Conservation (phyloP, 1,140 invertebrate genomes). For the Calliopsis andreniformis region DNA sequence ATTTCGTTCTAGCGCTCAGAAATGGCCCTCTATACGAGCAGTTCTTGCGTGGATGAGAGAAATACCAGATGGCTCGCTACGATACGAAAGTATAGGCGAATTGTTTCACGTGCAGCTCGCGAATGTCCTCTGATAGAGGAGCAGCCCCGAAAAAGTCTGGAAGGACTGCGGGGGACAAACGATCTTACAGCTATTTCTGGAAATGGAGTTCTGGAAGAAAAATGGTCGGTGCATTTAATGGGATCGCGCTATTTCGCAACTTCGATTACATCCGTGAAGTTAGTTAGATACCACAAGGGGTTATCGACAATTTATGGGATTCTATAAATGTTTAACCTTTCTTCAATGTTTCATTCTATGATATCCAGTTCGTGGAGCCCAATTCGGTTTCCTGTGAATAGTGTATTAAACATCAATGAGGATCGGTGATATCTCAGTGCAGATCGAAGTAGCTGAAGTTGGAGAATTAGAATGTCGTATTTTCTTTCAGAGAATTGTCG, state of each 20-base stretch:
- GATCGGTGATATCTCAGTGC: no score
- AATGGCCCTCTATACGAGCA: conserved; percentile 18
- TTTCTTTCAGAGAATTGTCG: no score
- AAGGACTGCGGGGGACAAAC: background rate
- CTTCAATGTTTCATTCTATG: background rate
- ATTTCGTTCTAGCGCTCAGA: conserved; percentile 21
- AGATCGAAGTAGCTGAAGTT: no score
- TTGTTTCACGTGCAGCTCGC: conserved; percentile 43
- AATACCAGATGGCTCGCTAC: conserved; percentile 27
- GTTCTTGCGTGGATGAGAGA: conserved; percentile 32
- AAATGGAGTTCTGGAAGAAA: conserved; percentile 26
- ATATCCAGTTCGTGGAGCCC: no score
- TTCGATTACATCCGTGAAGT: background rate
- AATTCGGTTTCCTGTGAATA: no score
- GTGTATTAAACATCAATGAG: no score
- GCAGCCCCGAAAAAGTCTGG: background rate
- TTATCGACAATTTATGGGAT: background rate
- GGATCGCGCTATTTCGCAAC: background rate
- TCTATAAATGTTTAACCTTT: background rate
- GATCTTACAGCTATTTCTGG: conserved; percentile 34
- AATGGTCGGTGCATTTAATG: conserved; percentile 32
- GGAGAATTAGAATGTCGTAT: no score
- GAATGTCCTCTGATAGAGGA: conserved; percentile 32
- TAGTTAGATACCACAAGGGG: background rate
- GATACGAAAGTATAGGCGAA: conserved; percentile 31